Base-by-base conservation (phyloP, 2,888 invertebrate species). In the Mamestra brassicae region DNA sequence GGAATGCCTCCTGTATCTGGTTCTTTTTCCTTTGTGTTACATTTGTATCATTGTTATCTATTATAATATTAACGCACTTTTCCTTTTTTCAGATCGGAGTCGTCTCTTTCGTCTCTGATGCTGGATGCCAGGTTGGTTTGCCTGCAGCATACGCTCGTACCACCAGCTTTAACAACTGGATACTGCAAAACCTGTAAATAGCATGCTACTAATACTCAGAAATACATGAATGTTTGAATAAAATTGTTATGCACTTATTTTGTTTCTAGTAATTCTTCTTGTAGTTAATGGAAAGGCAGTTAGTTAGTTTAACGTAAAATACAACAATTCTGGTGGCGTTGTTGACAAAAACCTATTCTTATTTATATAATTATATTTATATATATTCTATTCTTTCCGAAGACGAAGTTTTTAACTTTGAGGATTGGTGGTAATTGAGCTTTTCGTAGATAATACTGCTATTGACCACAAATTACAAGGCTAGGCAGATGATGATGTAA, bases 81-180 rank as follows among this genome's bases (percentile, higher is more conserved):
- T 4, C 38, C 34, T 15, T 52, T 36, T 84, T 76, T 2, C 89
- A 94, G 93, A 83, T 93, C 50, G 94, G 94, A 11, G 77, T 93
- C 76, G 92, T 90, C 45, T 93, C 93, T 0, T 94, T 93, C 80
- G 93, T 90, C 4, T 91, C 92, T 0, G 11, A 26, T 0, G 63
- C 52, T 15, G 91, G 89, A 15, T 93, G 93, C 85, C 87, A 92
- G 72, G 87, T 85, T 34, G 92, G 93, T 10, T 87, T 85, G 87
- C 93, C 93, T 0, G 92, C 93, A 4, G 93, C 90, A 34, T 93
- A 92, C 84, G 92, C 93, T 10, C 88, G 93, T 47, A 88, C 92
- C 58, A 93, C 93, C 83, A 92, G 91, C 76, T 93, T 92, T 89
- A 69, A 82, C 81, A 80, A 58, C 74, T 93, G 92, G 86, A 92